Conservation (phyloP, 2,113 vertebrate species). For the Macrotus californicus region DNA sequence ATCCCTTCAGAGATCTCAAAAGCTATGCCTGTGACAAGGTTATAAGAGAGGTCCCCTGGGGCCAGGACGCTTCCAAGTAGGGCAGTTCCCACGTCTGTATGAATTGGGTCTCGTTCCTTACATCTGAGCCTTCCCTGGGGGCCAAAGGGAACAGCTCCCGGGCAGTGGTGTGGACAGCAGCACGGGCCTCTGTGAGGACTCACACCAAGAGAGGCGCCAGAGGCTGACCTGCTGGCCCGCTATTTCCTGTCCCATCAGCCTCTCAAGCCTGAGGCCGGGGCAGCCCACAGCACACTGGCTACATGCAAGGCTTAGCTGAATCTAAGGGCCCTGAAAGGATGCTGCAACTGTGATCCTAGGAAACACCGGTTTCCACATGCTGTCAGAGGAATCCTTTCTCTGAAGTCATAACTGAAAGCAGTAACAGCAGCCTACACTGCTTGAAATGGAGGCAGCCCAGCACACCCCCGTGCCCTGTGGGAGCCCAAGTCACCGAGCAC, state of each 20-base stretch:
- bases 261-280: not conserved
- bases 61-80: not conserved
- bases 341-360: not conserved
- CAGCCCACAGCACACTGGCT: not conserved
- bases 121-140: not conserved
- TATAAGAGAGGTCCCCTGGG: not conserved
- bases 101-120: not conserved
- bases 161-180: rapidly evolving
- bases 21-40: not conserved
- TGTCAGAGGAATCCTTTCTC: not conserved
- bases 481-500: not conserved
- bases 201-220: not conserved
- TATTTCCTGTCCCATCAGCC: not conserved
- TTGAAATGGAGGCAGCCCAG: not conserved
- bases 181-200: not conserved
- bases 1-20: not conserved
- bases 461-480: not conserved
- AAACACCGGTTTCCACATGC: not conserved
- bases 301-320: not conserved
- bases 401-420: not conserved
- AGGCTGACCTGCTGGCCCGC: not conserved
- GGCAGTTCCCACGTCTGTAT: not conserved
- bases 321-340: not conserved
- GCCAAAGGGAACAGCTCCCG: not conserved
- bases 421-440: not conserved